Percentiles rank a stretch among this genome's conserved stretches.
phyloP scores from a whole-genome alignment of 2,113 vertebrate species.

The Oxyura jamaicensis region DNA sequence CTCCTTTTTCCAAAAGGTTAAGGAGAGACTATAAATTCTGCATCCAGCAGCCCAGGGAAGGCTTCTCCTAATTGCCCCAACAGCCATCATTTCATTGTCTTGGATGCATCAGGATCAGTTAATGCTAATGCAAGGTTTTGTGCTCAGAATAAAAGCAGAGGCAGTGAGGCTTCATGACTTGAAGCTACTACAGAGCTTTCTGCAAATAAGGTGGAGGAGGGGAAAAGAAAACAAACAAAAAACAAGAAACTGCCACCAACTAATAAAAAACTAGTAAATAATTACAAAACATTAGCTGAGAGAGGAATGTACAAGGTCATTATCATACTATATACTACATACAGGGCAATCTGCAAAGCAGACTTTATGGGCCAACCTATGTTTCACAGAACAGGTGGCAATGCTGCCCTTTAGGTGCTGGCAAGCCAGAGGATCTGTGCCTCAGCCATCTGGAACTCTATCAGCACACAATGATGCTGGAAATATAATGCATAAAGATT shows the following conservation, averaged over 20 bases:
- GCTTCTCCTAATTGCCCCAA: constrained; percentile 50
- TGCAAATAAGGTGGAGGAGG: not conserved
- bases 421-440: not conserved
- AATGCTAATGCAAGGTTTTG: constrained; percentile 54
- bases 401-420: constrained; percentile 2
- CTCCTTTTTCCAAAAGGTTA: constrained; percentile 60
- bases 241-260: not conserved
- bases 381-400: constrained; percentile 53
- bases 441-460: constrained; percentile 53
- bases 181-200: not conserved
- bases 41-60: constrained; percentile 38
- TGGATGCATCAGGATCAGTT: constrained; percentile 54
- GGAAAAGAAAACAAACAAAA: not conserved
- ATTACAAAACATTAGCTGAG: not conserved
- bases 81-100: constrained; percentile 58
- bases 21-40: constrained; percentile 61
- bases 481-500: constrained; percentile 36
- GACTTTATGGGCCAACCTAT: not conserved
- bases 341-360: constrained; percentile 17
- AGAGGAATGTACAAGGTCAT: not conserved
- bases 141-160: constrained; percentile 45
- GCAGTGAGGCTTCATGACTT: constrained; percentile 15
- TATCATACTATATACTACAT: not conserved
- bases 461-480: not conserved
- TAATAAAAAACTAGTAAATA: not conserved